These are phyloP conservation scores for Caenorhabditis parvicauda DNA, from an alignment of 2,888 invertebrate species.

Conservation along the genomic window DNA sequence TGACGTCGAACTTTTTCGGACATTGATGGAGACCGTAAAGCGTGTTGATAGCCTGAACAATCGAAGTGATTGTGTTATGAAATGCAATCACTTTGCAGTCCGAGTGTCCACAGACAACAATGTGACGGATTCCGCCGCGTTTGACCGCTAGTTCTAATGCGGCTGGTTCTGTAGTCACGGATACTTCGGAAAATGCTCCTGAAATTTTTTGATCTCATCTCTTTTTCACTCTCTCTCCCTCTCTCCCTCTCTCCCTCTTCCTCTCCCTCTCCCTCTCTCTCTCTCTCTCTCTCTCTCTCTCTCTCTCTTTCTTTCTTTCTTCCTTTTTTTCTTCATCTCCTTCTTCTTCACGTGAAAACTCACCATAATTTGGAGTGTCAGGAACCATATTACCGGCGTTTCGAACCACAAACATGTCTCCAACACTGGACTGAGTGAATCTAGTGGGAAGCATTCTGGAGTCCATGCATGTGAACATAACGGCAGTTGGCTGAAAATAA, in stretches of 20 bases:
- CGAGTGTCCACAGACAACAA: conserved; percentile 93
- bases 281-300: conserved; percentile 7
- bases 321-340: background rate
- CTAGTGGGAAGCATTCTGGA: conserved; percentile 92
- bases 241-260: conserved; percentile 7
- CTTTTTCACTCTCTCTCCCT: too few species aligned
- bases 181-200: conserved; percentile 61
- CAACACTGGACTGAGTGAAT: conserved; percentile 86
- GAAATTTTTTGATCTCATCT: too few species aligned
- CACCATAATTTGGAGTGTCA: conserved; percentile 33
- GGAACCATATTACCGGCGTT: conserved; percentile 80
- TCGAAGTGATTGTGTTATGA: background rate
- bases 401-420: conserved; percentile 94
- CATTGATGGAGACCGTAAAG: conserved; percentile 78
- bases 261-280: conserved; percentile 5
- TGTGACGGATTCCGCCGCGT: conserved; percentile 73
- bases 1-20: conserved; percentile 39
- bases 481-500: conserved; percentile 82
- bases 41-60: conserved; percentile 80
- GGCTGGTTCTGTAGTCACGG: conserved; percentile 89
- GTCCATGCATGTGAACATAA: conserved; percentile 97
- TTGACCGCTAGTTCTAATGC: conserved; percentile 83
- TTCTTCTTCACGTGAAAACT: conserved; percentile 15
- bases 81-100: conserved; percentile 77
- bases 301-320: background rate